Base-by-base conservation (phyloP, 2,113 vertebrate genomes). In the Anguilla japonica region DNA sequence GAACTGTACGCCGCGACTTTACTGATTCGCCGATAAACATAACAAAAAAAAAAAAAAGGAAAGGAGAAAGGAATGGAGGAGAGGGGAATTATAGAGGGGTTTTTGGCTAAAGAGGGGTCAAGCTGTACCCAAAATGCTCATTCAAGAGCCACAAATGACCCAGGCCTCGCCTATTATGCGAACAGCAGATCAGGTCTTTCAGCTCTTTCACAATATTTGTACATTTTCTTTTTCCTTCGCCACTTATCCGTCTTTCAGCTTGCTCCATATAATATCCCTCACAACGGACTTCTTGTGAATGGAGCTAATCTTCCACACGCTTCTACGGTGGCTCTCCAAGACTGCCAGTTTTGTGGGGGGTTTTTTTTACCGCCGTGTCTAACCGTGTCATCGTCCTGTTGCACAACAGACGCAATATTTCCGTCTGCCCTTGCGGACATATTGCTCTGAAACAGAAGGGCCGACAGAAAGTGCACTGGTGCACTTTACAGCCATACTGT, bases 1-100 rank as follows among this genome's bases (percentile, higher is more conserved):
- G 95, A 97, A 96, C 96, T 96, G 95, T 96, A 95, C 93, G 93
- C 93, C 92, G 94, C 93, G 94, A 75, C 84, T 83, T 85, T 85
- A 87, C 95, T 95, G 95, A 96, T 95, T 95, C 96, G 94, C 93
- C 91, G 93, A 89, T 90, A 90, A 96, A 91, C 94, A 95, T 95
- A 96, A 96, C 94, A 94, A 94, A 95, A 95, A 95, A 95, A 93
- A 94, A 94, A 92, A 41, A 26, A 79, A 80, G 43, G 46, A 80
- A 43, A 82, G 15, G 29, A 18, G 71, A 34, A 29, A 81, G 29
- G 83, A 83, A 57, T 81, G 75, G 82, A 88, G 85, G 83, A 75
- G 79, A 57, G 46, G 81, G 67, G 60, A 81, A 85, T 82, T 83
- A 81, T 81, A 83, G 81, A 83, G 50, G 84, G 88, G 41, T 60